phyloP scores from a whole-genome alignment of 2,113 vertebrate species.

The Nibea albiflora region DNA sequence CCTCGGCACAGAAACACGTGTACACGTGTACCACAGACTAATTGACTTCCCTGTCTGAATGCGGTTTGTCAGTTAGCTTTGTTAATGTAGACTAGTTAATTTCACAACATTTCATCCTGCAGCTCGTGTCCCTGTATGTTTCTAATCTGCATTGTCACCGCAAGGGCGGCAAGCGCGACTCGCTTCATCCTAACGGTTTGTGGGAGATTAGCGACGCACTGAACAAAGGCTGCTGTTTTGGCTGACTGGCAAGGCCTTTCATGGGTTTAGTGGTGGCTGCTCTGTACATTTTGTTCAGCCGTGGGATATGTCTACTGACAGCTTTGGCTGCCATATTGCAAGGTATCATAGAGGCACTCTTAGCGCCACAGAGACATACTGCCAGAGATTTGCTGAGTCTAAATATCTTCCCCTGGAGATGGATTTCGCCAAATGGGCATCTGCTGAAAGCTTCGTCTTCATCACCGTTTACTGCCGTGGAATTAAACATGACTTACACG shows the following conservation, averaged over 20 bases:
- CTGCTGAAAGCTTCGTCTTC: constrained; percentile 22
- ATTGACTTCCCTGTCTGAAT: constrained; percentile 28
- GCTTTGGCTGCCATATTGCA: constrained; percentile 40
- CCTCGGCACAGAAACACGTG: constrained; percentile 3
- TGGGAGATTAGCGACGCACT: constrained; percentile 56
- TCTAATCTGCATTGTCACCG: constrained; percentile 58
- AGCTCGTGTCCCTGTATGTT: constrained; percentile 35
- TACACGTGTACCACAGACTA: constrained; percentile 3
- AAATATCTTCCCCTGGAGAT: constrained; percentile 43
- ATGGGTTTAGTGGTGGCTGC: constrained; percentile 68
- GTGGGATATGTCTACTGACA: constrained; percentile 46
- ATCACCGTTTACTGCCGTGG: constrained; percentile 20
- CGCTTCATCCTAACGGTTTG: constrained; percentile 53
- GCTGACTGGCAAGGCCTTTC: constrained; percentile 65
- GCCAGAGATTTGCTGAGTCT: constrained; percentile 32
- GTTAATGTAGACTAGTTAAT: constrained; percentile 50
- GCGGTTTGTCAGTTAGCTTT: constrained; percentile 48
- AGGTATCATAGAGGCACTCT: constrained; percentile 42
- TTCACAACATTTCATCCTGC: constrained; percentile 48
- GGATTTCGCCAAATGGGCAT: constrained; percentile 32
- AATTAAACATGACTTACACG: constrained; percentile 28
- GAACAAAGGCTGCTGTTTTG: constrained; percentile 65
- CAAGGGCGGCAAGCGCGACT: constrained; percentile 41
- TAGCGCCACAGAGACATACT: constrained; percentile 17
- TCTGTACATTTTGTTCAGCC: constrained; percentile 65